These are phyloP conservation scores for Pterocles gutturalis DNA, from an alignment of 2,113 vertebrate species.

Conservation along the genomic window DNA sequence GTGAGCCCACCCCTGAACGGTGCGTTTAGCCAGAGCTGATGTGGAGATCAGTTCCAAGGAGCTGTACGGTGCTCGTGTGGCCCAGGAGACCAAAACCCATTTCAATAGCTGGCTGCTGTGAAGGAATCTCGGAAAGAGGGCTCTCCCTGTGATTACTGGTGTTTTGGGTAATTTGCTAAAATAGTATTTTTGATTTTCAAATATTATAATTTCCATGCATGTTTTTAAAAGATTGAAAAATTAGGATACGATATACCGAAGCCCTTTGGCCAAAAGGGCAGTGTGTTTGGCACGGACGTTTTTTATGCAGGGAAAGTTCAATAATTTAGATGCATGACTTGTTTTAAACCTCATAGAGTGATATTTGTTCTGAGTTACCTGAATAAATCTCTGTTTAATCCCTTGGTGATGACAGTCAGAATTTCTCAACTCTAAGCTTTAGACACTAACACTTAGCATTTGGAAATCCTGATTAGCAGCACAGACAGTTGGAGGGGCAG, in stretches of 20 bases:
- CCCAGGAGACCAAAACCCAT: neutral
- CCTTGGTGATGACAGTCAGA: conserved; percentile 18
- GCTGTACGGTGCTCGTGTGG: neutral
- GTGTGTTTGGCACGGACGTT: neutral
- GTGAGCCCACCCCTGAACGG: no score
- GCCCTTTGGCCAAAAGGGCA: neutral
- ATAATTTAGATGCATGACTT: conserved; percentile 7
- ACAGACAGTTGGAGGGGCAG: neutral
- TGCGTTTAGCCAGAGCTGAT: neutral
- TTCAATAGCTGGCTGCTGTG: neutral
- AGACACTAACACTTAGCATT: neutral
- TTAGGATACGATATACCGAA: accelerated
- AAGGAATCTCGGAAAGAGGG: neutral
- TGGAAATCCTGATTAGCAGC: conserved; percentile 38
- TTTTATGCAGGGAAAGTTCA: neutral
- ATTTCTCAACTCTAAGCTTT: conserved; percentile 6
- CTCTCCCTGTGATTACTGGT: neutral
- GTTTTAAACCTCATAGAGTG: neutral
- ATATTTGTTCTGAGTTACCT: conserved; percentile 45
- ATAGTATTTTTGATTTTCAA: neutral
- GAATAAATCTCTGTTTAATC: conserved; percentile 51
- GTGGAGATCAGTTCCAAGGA: neutral
- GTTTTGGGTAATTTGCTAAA: neutral
- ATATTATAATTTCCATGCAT: neutral
- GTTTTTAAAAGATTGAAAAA: neutral